Evolutionary conservation across 2,888 invertebrate species (phyloP), one percentile per base, ranked within the genome.

Genomic region (Abscondita cerata): DNA sequence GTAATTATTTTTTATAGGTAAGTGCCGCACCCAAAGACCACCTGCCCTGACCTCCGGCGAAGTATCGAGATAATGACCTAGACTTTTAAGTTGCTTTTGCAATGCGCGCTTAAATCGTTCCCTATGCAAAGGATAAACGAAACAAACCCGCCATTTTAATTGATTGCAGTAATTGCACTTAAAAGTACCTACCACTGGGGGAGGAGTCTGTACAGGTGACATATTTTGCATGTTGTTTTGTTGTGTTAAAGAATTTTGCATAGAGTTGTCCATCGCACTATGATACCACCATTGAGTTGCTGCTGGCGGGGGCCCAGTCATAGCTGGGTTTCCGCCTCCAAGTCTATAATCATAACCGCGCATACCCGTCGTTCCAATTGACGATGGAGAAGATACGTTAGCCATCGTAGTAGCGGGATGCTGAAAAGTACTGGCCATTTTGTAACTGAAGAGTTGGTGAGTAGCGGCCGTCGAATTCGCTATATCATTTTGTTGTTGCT

Each of bases 391-490:
- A 71, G 86, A 84, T 72, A 86, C 85, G 73, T 80, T 84, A 81
- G 84, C 87, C 83, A 82, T 86, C 76, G 86, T 85, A 77, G 86
- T 88, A 81, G 86, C 88, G 74, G 87, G 86, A 80, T 87, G 87
- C 75, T 91, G 87, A 84, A 92, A 92, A 80, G 90, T 90, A 80
- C 90, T 89, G 75, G 91, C 89, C 91, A 93, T 92, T 86, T 92
- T 93, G 81, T 93, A 93, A 67, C 89, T 89, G 80, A 92, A 92
- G 72, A 92, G 91, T 70, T 86, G 85, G 52, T 83, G 83, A 66
- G 84, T 84, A 66, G 83, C 84, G 65, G 85, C 83, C 48, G 86
- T 84, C 70, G 85, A 84, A 75, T 85, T 85, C 74, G 85, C 84
- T 70, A 81, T 81, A 73, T 83, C 82, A 72, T 81, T 74, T 68